Base-by-base conservation (phyloP, 2,888 invertebrate species). In the Galeruca laticollis region DNA sequence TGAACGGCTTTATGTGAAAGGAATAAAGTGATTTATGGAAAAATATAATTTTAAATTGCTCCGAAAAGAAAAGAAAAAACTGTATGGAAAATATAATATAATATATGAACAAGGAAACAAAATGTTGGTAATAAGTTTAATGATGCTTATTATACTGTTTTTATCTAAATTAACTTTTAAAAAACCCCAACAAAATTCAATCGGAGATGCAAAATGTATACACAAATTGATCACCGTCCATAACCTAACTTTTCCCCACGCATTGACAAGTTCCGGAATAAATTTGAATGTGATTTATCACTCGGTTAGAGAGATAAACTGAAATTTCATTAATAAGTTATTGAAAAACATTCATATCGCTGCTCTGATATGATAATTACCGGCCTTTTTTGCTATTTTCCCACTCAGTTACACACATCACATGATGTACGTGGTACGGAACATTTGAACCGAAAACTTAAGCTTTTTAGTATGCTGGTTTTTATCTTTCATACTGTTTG, bases 211-310 rank as follows among this genome's bases (percentile, higher is more conserved):
- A 4, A 26, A 54, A 15, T 26, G 4, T 11, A 13, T 26, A 54
- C 31, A 31, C 5, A 54, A 54, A 54, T 54, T 54, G n/a, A 54
- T 54, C 31, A n/a, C 26, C 15, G 31, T 31, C 54, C 26, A 31
- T 54, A 13, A 54, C 54, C 13, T 11, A 54, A 54, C 31, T 54
- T 54, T 54, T 54, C 13, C n/a, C 31, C 8, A 15, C 54, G 26
- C 26, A 54, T 54, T 26, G 54, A 54, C 54, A 54, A 31, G 54
- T 31, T 31, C 15, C n/a, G n/a, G 9, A 54, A 54, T 54, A 8
- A 15, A 54, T 54, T 54, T 31, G 13, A 11, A 31, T 51, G 51
- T 54, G n/a, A 26, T 54, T 54, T 4, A 54, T 54, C 26, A 54
- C 51, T 20, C 1, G 13, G n/a, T n/a, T n/a, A 13, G n/a, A 40